These are phyloP conservation scores for Macroteleia sp. DNA, from an alignment of 2,888 invertebrate species.

Conservation along the genomic window DNA sequence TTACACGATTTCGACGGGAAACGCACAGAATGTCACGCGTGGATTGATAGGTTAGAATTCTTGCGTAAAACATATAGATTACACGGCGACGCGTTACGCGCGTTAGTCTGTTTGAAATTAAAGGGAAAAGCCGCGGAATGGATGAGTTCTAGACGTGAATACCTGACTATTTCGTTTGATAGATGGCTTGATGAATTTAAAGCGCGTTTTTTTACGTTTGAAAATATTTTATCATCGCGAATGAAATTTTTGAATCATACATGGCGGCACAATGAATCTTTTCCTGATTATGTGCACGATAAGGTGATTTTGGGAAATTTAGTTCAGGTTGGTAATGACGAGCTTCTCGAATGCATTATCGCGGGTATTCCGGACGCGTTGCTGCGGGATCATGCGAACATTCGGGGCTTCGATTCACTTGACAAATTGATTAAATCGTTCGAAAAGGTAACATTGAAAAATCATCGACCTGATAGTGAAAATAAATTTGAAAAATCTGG, in stretches of 20 bases:
- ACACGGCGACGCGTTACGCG: background rate
- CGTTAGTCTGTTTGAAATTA: background rate
- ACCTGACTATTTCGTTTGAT: background rate
- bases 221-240: background rate
- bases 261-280: background rate
- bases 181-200: background rate
- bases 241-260: background rate
- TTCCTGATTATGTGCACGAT: background rate
- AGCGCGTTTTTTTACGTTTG: background rate
- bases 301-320: background rate
- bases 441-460: background rate
- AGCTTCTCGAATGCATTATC: slow-evolving; percentile 1
- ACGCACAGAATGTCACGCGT: background rate
- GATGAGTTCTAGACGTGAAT: background rate
- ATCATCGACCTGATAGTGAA: background rate
- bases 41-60: background rate
- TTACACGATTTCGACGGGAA: too few relatives aligned
- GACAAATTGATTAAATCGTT: background rate
- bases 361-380: slow-evolving; percentile 4
- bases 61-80: background rate
- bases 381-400: background rate
- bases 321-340: background rate
- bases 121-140: background rate
- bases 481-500: background rate
- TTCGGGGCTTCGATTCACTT: background rate